A percentile compares a stretch with the other conserved stretches of the same genome.
Conservation (phyloP, 2,113 vertebrate genomes). For the Scopus umbretta region DNA sequence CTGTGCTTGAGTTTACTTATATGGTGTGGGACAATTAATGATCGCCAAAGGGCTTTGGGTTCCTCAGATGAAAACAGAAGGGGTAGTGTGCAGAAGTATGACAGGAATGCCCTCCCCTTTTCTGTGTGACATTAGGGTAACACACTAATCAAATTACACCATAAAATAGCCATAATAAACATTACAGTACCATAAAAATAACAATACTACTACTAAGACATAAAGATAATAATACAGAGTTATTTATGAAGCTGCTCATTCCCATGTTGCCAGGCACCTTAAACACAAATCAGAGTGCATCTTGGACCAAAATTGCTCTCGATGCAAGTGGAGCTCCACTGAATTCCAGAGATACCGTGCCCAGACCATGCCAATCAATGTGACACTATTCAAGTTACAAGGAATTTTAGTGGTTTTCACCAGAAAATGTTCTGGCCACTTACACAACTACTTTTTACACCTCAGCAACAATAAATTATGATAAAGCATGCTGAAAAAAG, state of each 20-base stretch:
- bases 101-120: slow-evolving; percentile 51
- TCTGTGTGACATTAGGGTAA: slow-evolving; percentile 44
- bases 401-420: neutral
- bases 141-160: slow-evolving; percentile 53
- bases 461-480: neutral
- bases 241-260: slow-evolving; percentile 51
- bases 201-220: slow-evolving; percentile 46
- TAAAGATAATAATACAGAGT: slow-evolving; percentile 49
- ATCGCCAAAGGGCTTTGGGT: slow-evolving; percentile 53
- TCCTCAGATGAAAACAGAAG: slow-evolving; percentile 51
- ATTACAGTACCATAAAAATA: slow-evolving; percentile 59
- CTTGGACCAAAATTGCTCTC: neutral
- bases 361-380: neutral
- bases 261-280: slow-evolving; percentile 2
- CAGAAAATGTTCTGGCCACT: neutral
- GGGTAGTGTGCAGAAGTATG: slow-evolving; percentile 44
- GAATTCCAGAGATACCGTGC: neutral
- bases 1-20: slow-evolving; percentile 45
- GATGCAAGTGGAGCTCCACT: neutral
- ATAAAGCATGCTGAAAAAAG: neutral
- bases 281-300: slow-evolving; percentile 12
- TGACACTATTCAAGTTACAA: neutral
- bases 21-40: slow-evolving; percentile 60
- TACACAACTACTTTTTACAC: neutral
- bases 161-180: slow-evolving; percentile 59